Conservation (phyloP, 2,113 vertebrate genomes). For the Gopherus flavomarginatus region DNA sequence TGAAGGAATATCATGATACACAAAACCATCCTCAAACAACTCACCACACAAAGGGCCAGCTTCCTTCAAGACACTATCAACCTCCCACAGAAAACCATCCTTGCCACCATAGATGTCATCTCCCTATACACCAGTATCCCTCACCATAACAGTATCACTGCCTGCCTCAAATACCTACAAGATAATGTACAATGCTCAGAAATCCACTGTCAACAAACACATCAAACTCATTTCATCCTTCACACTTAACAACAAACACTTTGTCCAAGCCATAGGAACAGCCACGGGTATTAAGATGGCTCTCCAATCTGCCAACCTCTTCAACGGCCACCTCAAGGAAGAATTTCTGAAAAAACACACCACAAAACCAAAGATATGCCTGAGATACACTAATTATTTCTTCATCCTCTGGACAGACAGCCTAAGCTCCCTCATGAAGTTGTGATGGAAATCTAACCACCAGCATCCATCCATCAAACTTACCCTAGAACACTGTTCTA, state of each 20-base stretch:
- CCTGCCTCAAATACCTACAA: background rate
- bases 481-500: background rate
- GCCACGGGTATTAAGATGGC: background rate
- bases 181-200: background rate
- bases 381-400: background rate
- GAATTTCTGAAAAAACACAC: background rate
- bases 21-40: background rate
- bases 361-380: background rate
- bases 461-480: background rate
- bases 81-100: background rate
- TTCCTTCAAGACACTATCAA: background rate
- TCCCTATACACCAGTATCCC: background rate
- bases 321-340: background rate
- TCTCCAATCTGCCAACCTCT: background rate
- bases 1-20: background rate
- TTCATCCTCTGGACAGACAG: background rate
- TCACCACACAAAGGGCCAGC: background rate
- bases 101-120: background rate
- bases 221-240: background rate
- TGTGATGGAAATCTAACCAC: too few species aligned
- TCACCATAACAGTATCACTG: background rate
- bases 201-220: background rate
- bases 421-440: background rate
- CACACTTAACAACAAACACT: background rate
- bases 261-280: background rate